These are phyloP conservation scores for Brachionus plicatilis DNA, from an alignment of 1,140 invertebrate species.

Conservation along the genomic window DNA sequence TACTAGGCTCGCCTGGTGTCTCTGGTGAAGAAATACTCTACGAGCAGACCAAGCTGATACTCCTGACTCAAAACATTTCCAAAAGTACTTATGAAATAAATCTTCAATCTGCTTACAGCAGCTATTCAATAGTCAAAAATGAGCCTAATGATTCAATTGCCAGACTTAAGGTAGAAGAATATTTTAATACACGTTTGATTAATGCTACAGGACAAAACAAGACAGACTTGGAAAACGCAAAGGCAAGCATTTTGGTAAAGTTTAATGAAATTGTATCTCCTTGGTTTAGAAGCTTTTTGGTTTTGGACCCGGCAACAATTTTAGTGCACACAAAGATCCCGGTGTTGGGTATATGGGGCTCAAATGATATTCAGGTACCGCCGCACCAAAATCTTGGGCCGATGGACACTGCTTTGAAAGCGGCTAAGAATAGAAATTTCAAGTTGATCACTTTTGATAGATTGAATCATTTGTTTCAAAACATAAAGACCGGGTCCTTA, in stretches of 20 bases:
- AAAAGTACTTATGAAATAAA: background rate
- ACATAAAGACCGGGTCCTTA: background rate
- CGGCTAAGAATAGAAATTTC: background rate
- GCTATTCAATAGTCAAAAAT: background rate
- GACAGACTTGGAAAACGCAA: background rate
- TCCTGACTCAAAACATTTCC: background rate
- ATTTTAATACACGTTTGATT: background rate
- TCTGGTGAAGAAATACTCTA: background rate
- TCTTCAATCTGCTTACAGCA: background rate
- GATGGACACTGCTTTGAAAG: background rate
- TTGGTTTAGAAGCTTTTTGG: conserved; percentile 13
- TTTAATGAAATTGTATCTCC: background rate
- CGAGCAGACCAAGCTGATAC: background rate
- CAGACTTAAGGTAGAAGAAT: background rate
- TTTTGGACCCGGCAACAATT: background rate
- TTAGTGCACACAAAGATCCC: background rate
- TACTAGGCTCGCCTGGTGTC: background rate
- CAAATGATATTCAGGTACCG: background rate
- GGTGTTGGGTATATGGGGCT: background rate
- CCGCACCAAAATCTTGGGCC: background rate
- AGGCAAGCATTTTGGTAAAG: background rate
- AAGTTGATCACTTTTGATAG: background rate
- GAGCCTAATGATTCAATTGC: background rate
- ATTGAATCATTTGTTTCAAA: conserved; percentile 14
- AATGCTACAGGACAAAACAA: background rate